These are phyloP conservation scores for Phragmatobia fuliginosa DNA, from an alignment of 2,888 invertebrate species.

Conservation along the genomic window DNA sequence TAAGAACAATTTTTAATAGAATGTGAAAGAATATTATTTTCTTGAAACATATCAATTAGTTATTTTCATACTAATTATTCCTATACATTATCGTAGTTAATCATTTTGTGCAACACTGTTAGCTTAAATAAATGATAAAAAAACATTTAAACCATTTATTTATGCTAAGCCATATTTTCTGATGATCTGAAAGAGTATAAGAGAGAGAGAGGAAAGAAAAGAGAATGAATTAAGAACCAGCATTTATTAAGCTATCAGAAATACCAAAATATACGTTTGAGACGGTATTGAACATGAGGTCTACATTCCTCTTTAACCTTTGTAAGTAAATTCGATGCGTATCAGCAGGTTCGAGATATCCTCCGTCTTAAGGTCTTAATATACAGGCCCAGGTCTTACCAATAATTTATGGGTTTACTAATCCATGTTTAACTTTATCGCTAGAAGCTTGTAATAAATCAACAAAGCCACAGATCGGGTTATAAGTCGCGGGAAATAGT, in stretches of 20 bases:
- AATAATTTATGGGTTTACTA: constrained; percentile 43
- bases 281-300: neutral
- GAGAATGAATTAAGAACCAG: too few species aligned
- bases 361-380: constrained; percentile 24
- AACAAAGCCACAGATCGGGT: constrained; percentile 21
- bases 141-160: neutral
- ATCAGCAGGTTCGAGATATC: constrained; percentile 31
- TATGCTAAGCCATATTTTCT: too few species aligned
- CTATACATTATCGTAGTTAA: neutral
- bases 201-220: too few species aligned
- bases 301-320: constrained; percentile 18
- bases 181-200: too few species aligned
- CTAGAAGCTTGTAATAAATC: constrained; percentile 39
- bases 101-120: too few species aligned
- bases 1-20: neutral
- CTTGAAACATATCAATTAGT: neutral
- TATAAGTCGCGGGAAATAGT: constrained; percentile 3
- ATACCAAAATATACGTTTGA: neutral
- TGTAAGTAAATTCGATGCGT: constrained; percentile 26
- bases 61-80: neutral
- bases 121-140: neutral
- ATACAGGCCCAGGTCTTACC: constrained; percentile 30
- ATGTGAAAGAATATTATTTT: too few species aligned
- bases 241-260: neutral
- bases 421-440: constrained; percentile 36